Conservation (phyloP, 1,140 invertebrate genomes). For the Meloidogyne chitwoodi region DNA sequence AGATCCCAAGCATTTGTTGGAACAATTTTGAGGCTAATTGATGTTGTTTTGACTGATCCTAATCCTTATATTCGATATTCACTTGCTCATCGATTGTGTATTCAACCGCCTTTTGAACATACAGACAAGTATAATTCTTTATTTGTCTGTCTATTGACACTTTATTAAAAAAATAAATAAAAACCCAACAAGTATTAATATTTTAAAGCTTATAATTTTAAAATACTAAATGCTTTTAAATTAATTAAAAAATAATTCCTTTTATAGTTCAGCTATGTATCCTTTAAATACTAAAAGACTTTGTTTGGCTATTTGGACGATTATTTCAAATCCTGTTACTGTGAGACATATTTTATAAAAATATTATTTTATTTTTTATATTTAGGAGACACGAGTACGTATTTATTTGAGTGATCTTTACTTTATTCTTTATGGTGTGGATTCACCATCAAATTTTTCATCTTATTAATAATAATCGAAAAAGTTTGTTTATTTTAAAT, state of each 20-base stretch:
- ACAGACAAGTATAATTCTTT: no score
- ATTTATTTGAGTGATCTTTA: constrained; percentile 29
- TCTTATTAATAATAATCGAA: neutral
- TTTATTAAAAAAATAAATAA: no score
- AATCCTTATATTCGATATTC: constrained; percentile 25
- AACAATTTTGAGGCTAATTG: constrained; percentile 21
- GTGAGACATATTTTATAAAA: constrained; percentile 9
- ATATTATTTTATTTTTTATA: constrained; percentile 4
- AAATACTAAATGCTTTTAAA: neutral
- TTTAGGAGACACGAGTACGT: constrained; percentile 24
- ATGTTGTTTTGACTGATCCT: constrained; percentile 17
- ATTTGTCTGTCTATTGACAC: no score
- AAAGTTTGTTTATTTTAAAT: neutral
- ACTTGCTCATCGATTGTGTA: constrained; percentile 13
- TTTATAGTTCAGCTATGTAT: constrained; percentile 18
- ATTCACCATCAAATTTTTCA: constrained; percentile 25
- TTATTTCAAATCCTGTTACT: constrained; percentile 10
- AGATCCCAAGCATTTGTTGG: constrained; percentile 1
- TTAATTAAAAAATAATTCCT: constrained; percentile 6
- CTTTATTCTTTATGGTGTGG: constrained; percentile 25
- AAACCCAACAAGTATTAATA: no score
- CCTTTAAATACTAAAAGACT: constrained; percentile 20
- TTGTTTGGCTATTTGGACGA: constrained; percentile 17
- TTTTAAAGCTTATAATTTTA: no score
- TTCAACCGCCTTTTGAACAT: constrained; percentile 20